Conservation (phyloP, 2,888 invertebrate genomes). For the Andrena bucephala region DNA sequence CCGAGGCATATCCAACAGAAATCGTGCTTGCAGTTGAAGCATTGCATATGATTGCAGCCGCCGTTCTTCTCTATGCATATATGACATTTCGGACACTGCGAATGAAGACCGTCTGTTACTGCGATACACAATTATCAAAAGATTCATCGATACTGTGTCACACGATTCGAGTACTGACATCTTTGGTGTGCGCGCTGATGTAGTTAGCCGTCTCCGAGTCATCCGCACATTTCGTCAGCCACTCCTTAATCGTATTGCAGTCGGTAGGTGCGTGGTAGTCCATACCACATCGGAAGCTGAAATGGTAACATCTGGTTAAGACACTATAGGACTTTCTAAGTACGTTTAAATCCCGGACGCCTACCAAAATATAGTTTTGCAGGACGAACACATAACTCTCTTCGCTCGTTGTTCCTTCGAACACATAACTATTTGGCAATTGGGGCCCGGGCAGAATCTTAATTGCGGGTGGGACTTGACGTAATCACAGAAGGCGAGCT, state of each 20-base stretch:
- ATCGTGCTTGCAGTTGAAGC: conserved; percentile 98
- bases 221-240: conserved; percentile 99
- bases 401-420: conserved; percentile 94
- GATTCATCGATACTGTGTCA: too few species aligned
- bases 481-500: conserved; percentile 98
- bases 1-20: conserved; percentile 99
- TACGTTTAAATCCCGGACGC: not conserved
- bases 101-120: conserved; percentile 43
- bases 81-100: conserved; percentile 98
- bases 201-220: conserved; percentile 99
- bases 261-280: conserved; percentile 99
- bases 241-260: conserved; percentile 97
- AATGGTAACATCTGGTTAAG: conserved; percentile 52
- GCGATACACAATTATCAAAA: not conserved
- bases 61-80: conserved; percentile 99
- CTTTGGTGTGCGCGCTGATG: conserved; percentile 99
- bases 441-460: conserved; percentile 97
- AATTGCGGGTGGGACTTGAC: conserved; percentile 96
- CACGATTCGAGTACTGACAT: conserved; percentile 85
- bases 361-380: conserved; percentile 96
- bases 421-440: conserved; percentile 95
- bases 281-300: conserved; percentile 94
- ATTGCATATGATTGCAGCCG: conserved; percentile 99
- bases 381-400: conserved; percentile 94
- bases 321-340: too few species aligned